Percentiles rank a stretch among this genome's conserved stretches.
Evolutionary conservation across 2,888 invertebrate genomes (phyloP).

Genomic region (Panzeria rudis): DNA sequence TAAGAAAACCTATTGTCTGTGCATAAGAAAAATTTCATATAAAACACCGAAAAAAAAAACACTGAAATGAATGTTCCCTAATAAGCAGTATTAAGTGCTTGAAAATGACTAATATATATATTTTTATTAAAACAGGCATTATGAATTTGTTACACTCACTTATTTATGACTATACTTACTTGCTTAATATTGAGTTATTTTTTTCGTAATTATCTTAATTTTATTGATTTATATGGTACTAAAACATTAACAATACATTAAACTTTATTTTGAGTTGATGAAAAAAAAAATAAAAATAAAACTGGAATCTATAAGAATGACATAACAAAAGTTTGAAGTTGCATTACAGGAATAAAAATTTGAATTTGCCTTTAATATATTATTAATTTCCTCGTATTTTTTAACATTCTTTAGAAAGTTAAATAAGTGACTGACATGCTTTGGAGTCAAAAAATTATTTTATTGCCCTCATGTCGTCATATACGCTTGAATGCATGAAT

Average conservation of each 20-base stretch:
- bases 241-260: not conserved
- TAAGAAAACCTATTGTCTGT: too few species aligned
- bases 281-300: too few species aligned
- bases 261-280: not conserved
- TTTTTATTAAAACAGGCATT: not conserved
- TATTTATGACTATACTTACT: not conserved
- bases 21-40: too few species aligned
- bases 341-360: not conserved
- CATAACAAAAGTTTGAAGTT: constrained; percentile 13
- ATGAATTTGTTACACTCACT: constrained; percentile 11
- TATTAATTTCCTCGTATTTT: constrained; percentile 2
- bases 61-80: too few species aligned
- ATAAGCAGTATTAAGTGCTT: too few species aligned
- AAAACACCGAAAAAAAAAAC: too few species aligned
- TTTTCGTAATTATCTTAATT: not conserved
- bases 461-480: not conserved
- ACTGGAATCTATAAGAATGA: constrained; percentile 6
- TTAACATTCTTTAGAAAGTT: constrained; percentile 32
- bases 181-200: not conserved
- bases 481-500: not conserved
- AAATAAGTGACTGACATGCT: not conserved
- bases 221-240: constrained; percentile 32
- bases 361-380: not conserved
- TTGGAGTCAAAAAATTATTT: too few species aligned
- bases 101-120: not conserved